Base-by-base conservation (phyloP, 2,888 invertebrate species). In the Cheiracanthium punctorium region DNA sequence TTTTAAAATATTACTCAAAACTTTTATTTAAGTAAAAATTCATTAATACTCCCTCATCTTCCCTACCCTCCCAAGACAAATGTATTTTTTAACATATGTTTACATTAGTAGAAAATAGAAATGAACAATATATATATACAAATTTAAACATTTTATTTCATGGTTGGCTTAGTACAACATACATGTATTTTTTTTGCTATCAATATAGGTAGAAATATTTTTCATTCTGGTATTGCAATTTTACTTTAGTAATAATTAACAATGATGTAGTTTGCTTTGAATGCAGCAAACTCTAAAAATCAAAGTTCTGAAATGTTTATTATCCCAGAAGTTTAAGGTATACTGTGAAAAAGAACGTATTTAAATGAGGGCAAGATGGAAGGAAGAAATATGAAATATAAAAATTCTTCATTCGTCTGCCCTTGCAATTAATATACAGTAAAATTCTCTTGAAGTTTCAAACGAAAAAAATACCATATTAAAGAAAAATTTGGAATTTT, bases 341-440 rank as follows among this genome's bases (percentile, higher is more conserved):
- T 17, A 58, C 24, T 5, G 24, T 24, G 17, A 17, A 48, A 48
- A 48, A 48, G 17, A 48, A 48, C 2, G 17, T 48, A 48, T 17
- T 58, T 12, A 58, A 58, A 58, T 24, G 8, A 58, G 58, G 58
- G 58, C 58, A 12, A 58, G 58, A 20, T 24, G 24, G 24, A 58
- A 58, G 58, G 24, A 58, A 48, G 43, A 48, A 48, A 48, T 48
- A 48, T 58, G 24, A 58, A 20, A 58, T 58, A 58, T 24, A 24
- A 20, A 58, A 58, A 58, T 58, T 58, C 24, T 20, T 58, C 58
- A 24, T 58, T 58, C 58, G 58, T 58, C 58, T 58, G 58, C 58
- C 58, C 58, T 58, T 58, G 58, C 58, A 17, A 58, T 24, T 24
- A 1, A 58, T 24, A 24, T 24, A 58, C 58, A 58, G 5, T 58